phyloP scores from a whole-genome alignment of 2,797 vertebrate genomes.

The Zalophus californianus region DNA sequence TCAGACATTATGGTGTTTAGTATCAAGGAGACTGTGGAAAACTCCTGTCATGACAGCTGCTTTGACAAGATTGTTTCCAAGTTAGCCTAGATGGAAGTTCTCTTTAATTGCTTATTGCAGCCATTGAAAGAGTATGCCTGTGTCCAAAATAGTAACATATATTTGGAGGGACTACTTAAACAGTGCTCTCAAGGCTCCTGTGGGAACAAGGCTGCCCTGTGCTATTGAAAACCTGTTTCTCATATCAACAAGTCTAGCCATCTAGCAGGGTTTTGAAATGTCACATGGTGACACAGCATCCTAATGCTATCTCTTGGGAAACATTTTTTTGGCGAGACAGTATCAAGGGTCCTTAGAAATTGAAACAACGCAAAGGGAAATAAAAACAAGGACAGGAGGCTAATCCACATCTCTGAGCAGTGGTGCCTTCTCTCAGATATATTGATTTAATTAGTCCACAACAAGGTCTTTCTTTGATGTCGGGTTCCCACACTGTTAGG shows the following conservation, averaged over 20 bases:
- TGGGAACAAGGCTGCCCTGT: slow-evolving; percentile 77
- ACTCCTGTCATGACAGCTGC: slow-evolving; percentile 68
- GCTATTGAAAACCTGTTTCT: slow-evolving; percentile 84
- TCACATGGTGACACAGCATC: slow-evolving; percentile 80
- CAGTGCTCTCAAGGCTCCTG: slow-evolving; percentile 77
- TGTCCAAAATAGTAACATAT: slow-evolving; percentile 85
- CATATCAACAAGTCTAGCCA: slow-evolving; percentile 77
- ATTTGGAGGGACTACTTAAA: slow-evolving; percentile 82
- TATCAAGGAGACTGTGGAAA: slow-evolving; percentile 72
- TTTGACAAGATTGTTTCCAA: slow-evolving; percentile 81
- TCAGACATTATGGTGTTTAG: slow-evolving; percentile 54
- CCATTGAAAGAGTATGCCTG: slow-evolving; percentile 80
- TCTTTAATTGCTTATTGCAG: slow-evolving; percentile 84
- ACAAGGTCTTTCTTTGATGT: slow-evolving; percentile 74
- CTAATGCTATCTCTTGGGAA: slow-evolving; percentile 86
- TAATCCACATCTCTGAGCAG: slow-evolving; percentile 81
- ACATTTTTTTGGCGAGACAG: slow-evolving; percentile 73
- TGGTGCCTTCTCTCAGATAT: slow-evolving; percentile 84
- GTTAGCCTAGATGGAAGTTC: slow-evolving; percentile 74
- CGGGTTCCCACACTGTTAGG: slow-evolving; percentile 56
- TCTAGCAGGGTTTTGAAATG: slow-evolving; percentile 82
- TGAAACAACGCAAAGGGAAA: slow-evolving; percentile 78
- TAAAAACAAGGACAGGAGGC: slow-evolving; percentile 63
- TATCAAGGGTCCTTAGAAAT: slow-evolving; percentile 83
- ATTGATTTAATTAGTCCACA: slow-evolving; percentile 88